Percentiles rank a stretch among this genome's conserved stretches.
phyloP scores from a whole-genome alignment of 2,888 invertebrate species.

The Drosophila quinaria region DNA sequence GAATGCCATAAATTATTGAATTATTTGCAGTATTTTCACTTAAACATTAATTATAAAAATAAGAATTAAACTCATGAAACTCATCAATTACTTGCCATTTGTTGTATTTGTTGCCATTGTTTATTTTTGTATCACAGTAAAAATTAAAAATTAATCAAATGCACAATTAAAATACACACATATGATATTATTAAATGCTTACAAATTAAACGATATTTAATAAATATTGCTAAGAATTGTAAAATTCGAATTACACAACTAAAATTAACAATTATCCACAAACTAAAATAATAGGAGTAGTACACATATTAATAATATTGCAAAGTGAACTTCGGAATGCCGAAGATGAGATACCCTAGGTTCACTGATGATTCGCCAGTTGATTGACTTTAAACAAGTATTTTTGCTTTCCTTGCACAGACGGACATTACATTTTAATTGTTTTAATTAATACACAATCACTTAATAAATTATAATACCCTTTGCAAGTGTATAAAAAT shows the following conservation, averaged over 20 bases:
- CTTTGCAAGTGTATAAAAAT: conserved; percentile 50
- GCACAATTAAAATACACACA: conserved; percentile 71
- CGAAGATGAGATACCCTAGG: conserved; percentile 19
- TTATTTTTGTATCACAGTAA: conserved; percentile 83
- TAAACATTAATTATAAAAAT: background rate
- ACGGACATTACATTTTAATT: background rate
- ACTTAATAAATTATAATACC: conserved; percentile 16
- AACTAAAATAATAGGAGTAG: conserved; percentile 57
- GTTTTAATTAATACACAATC: background rate
- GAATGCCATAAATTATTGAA: conserved; percentile 17
- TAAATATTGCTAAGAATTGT: conserved; percentile 54
- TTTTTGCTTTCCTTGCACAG: background rate
- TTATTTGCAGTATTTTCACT: conserved; percentile 26
- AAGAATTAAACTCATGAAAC: background rate
- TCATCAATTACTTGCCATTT: conserved; percentile 17
- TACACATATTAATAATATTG: conserved; percentile 32
- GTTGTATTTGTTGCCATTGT: conserved; percentile 59
- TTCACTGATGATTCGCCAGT: background rate
- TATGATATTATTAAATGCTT: conserved; percentile 64
- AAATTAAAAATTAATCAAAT: conserved; percentile 79
- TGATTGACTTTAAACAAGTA: background rate
- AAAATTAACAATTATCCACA: conserved; percentile 52
- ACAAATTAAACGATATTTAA: conserved; percentile 55
- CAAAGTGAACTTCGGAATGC: conserved; percentile 11
- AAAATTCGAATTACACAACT: conserved; percentile 51